phyloP scores from a whole-genome alignment of 2,113 vertebrate genomes.

The Laticauda colubrina region DNA sequence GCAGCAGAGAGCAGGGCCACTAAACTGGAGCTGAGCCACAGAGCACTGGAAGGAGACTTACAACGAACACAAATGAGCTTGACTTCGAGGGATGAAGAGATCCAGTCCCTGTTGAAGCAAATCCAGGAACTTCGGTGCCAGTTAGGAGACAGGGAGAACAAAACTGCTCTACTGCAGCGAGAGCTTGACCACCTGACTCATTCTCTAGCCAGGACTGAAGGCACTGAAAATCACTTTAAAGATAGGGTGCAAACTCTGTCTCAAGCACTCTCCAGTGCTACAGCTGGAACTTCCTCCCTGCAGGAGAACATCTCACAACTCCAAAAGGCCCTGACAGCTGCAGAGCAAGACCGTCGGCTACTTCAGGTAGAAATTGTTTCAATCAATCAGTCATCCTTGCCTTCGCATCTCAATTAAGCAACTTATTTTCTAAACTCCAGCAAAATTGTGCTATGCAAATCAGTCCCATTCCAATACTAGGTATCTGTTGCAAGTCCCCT shows the following conservation, averaged over 20 bases:
- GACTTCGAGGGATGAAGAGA: slow-evolving; percentile 69
- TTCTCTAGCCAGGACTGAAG: slow-evolving; percentile 67
- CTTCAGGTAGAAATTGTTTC: slow-evolving; percentile 69
- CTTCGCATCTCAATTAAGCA: neutral
- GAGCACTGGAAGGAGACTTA: slow-evolving; percentile 71
- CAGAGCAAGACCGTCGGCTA: slow-evolving; percentile 72
- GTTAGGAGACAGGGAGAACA: slow-evolving; percentile 72
- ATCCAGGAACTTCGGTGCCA: slow-evolving; percentile 62
- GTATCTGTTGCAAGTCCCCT: neutral
- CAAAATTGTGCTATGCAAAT: neutral
- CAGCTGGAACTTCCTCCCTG: slow-evolving; percentile 52
- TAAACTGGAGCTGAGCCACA: slow-evolving; percentile 66
- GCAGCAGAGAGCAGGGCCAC: slow-evolving; percentile 61
- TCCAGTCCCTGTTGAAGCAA: slow-evolving; percentile 64
- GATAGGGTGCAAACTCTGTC: slow-evolving; percentile 71
- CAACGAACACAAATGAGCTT: slow-evolving; percentile 67
- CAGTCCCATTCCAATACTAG: neutral
- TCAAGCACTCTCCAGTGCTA: slow-evolving; percentile 60
- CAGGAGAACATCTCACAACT: slow-evolving; percentile 72
- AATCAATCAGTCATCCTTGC: neutral
- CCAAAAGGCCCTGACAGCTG: slow-evolving; percentile 68
- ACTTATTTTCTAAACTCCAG: neutral
- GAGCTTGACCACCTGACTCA: slow-evolving; percentile 62
- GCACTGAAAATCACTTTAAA: slow-evolving; percentile 69
- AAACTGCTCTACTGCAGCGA: slow-evolving; percentile 55